A percentile compares a stretch with the other conserved stretches of the same genome.
phyloP scores from a whole-genome alignment of 2,113 vertebrate species.

The Nymphicus hollandicus region DNA sequence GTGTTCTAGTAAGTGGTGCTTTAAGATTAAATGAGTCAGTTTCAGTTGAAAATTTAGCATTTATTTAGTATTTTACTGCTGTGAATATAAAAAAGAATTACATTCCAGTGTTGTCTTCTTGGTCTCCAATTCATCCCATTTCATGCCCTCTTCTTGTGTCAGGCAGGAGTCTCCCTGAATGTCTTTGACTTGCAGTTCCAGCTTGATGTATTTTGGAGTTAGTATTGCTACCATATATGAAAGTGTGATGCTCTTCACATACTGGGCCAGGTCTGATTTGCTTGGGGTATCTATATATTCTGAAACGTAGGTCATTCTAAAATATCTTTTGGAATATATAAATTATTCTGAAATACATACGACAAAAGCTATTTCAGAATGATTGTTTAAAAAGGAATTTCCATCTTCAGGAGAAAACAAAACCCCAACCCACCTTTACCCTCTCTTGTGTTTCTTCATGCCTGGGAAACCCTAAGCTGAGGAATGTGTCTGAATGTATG shows the following conservation, averaged over 20 bases:
- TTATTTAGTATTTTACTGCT: not conserved
- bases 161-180: not conserved
- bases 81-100: not conserved
- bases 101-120: accelerated
- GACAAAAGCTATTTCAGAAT: not conserved
- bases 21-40: not conserved
- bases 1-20: not conserved
- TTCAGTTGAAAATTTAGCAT: not conserved
- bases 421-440: not conserved
- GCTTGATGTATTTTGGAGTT: not conserved
- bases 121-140: not conserved
- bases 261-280: not conserved
- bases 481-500: not conserved
- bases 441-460: not conserved
- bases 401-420: not conserved
- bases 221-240: not conserved
- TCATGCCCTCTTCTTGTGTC: not conserved
- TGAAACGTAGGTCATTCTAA: not conserved
- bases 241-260: not conserved
- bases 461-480: not conserved
- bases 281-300: not conserved
- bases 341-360: not conserved
- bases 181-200: not conserved
- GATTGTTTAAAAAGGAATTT: not conserved
- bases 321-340: not conserved